Base-by-base conservation (phyloP, 2,888 invertebrate species). In the Sisyra terminalis region DNA sequence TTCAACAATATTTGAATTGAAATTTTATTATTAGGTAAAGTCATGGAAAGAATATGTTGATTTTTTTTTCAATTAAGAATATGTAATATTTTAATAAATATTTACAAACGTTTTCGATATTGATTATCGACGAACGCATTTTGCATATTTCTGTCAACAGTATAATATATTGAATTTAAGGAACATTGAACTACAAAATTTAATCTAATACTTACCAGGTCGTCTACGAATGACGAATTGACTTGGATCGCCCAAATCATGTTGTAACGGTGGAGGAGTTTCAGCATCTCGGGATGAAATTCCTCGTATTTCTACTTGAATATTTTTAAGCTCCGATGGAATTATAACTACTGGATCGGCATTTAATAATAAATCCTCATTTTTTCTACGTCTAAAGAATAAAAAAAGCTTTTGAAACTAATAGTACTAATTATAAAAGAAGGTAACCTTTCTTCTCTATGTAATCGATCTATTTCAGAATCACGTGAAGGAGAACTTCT, bases 201-300 rank as follows among this genome's bases (percentile, higher is more conserved):
- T 24, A 24, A 24, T 7, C 24, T 5, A 24, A 24, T 24, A 37
- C n/a, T 37, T 37, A 37, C 37, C 37, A 6, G 37, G 37, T 17
- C 18, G 37, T 11, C 37, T 3, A 37, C 18, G 18, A 17, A 37
- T 16, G 16, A 3, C 18, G 11, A 37, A 37, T 18, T 17, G 18
- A 17, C 11, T 18, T 24, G 37, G 37, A 37, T 37, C 37, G n/a
- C 37, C 37, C 37, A 37, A 37, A 37, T 37, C 37, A 37, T 37
- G 18, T n/a, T 18, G 37, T 8, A 37, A 17, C 3, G 37, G 37
- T n/a, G 37, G 37, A n/a, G 14, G 37, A 17, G 37, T 13, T n/a
- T 18, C 11, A 17, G 14, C 37, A 1, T 11, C 37, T 18, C 17
- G 18, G 16, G 37, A 24, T 37, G 37, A 37, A 18, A 37, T 37